Evolutionary conservation across 2,797 vertebrate genomes (phyloP).

Genomic region (Chiloscyllium punctatum): DNA sequence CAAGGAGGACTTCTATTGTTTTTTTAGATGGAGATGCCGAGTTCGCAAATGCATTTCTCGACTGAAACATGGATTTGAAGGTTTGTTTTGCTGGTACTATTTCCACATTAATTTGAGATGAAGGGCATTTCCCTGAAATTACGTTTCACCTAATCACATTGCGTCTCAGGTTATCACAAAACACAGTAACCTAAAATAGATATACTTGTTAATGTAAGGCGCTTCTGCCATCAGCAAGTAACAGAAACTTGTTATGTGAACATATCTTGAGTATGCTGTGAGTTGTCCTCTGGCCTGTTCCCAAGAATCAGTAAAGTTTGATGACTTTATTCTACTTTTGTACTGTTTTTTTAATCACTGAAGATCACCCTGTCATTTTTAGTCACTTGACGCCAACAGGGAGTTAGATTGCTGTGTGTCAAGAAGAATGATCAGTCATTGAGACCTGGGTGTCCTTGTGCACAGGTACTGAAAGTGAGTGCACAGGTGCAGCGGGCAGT

Average conservation of each 20-base stretch:
- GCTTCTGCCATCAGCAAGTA: not conserved
- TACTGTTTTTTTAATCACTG: not conserved
- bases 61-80: not conserved
- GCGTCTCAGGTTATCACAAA: not conserved
- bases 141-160: not conserved
- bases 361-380: not conserved
- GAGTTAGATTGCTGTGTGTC: not conserved
- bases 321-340: not conserved
- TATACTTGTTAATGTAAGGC: not conserved
- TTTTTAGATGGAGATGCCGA: not conserved
- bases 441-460: no score
- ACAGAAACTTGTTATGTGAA: not conserved
- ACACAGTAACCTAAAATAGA: not conserved
- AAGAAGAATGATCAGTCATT: no score
- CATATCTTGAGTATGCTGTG: not conserved
- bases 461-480: no score
- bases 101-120: not conserved
- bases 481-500: no score
- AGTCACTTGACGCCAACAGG: not conserved
- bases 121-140: not conserved
- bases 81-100: not conserved
- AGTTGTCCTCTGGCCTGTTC: not conserved
- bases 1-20: not conserved
- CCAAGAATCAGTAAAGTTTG: not conserved
- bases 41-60: not conserved